A percentile compares a stretch with the other conserved stretches of the same genome.
Conservation (phyloP, 2,113 vertebrate genomes). For the Microcebus jonahi region DNA sequence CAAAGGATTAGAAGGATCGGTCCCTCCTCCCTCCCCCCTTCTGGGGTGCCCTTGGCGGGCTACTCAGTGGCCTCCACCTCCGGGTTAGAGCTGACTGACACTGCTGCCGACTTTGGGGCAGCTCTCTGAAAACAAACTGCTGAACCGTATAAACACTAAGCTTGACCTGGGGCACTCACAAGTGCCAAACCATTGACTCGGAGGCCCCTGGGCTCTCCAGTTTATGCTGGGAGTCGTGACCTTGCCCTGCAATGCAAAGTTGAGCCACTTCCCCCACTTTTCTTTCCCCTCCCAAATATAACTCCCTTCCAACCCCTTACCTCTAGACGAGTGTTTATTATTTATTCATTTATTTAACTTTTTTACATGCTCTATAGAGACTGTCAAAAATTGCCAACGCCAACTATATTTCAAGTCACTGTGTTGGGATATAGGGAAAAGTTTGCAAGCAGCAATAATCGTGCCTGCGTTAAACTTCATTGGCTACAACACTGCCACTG, state of each 20-base stretch:
- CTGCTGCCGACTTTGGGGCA: too few relatives aligned
- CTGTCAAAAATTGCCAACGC: too few relatives aligned
- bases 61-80: not conserved
- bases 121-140: slow-evolving; percentile 30
- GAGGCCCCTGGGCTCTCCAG: not conserved
- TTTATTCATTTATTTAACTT: too few relatives aligned
- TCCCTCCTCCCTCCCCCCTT: not conserved
- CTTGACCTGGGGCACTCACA: not conserved
- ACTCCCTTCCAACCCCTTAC: not conserved
- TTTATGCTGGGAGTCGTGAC: not conserved
- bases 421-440: too few relatives aligned
- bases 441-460: too few relatives aligned
- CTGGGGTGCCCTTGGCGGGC: not conserved
- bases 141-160: not conserved
- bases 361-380: too few relatives aligned
- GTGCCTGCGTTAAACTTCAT: too few relatives aligned
- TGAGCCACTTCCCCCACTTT: not conserved
- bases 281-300: not conserved
- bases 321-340: not conserved
- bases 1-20: not conserved
- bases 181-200: not conserved
- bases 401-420: too few relatives aligned
- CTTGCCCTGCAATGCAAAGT: not conserved
- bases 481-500: too few relatives aligned
- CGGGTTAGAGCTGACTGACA: not conserved